phyloP scores from a whole-genome alignment of 2,797 vertebrate genomes.

The Smutsia gigantea region DNA sequence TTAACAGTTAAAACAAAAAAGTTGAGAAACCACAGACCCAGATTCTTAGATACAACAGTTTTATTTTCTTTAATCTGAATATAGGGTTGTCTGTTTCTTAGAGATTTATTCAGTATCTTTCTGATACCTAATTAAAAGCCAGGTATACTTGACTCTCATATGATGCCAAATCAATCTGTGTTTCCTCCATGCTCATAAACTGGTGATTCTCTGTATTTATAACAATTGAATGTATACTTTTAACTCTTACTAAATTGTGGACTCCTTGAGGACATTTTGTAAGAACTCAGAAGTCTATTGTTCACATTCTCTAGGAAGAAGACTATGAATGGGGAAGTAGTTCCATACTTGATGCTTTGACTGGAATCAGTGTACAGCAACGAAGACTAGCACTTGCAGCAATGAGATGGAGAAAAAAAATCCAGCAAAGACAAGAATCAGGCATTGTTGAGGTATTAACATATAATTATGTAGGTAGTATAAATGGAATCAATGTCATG shows the following conservation, averaged over 20 bases:
- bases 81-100: background rate
- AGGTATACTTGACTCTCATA: background rate
- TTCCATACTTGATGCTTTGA: constrained; percentile 92
- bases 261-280: background rate
- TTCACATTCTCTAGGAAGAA: constrained; percentile 91
- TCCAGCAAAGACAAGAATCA: constrained; percentile 87
- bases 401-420: constrained; percentile 95
- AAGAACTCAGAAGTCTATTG: background rate
- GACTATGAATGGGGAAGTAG: constrained; percentile 97
- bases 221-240: background rate
- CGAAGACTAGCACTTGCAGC: constrained; percentile 93
- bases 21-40: background rate
- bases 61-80: background rate
- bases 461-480: background rate
- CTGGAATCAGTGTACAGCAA: constrained; percentile 93
- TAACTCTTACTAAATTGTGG: background rate
- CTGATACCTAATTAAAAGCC: constrained; percentile 34
- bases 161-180: constrained; percentile 4
- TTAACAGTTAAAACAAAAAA: background rate
- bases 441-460: constrained; percentile 84
- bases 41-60: background rate
- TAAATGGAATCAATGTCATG: background rate
- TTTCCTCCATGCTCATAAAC: background rate
- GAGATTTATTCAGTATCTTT: background rate
- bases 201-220: background rate